These are phyloP conservation scores for Virgularia gustaviana DNA, from an alignment of 92 coral and sea anemone species.

Conservation along the genomic window DNA sequence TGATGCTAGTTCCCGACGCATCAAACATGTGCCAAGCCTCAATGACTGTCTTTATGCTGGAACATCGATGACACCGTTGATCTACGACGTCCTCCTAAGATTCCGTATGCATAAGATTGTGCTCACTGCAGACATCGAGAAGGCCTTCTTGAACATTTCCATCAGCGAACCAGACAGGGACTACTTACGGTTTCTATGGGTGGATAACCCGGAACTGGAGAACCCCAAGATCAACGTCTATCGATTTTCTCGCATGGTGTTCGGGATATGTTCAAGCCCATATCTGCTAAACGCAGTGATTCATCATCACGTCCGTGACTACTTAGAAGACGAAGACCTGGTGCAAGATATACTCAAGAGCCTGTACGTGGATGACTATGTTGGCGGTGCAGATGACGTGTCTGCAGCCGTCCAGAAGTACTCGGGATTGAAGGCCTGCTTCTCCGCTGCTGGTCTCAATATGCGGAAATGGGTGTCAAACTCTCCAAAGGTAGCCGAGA, in stretches of 20 bases:
- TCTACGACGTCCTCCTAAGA: conserved; percentile 20
- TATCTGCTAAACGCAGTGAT: conserved; percentile 33
- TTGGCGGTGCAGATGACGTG: conserved; percentile 9
- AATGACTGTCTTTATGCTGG: conserved; percentile 27
- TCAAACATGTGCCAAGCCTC: conserved; percentile 24
- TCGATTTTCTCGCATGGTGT: neutral
- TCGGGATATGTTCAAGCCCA: conserved; percentile 23
- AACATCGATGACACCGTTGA: conserved; percentile 16
- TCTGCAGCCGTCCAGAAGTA: conserved; percentile 11
- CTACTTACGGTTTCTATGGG: too few relatives aligned
- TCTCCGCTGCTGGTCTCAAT: conserved; percentile 37
- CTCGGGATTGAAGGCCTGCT: conserved; percentile 36
- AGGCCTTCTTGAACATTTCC: conserved; percentile 28
- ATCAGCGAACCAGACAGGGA: conserved; percentile 1
- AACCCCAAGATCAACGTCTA: conserved; percentile 3
- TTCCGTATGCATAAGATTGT: conserved; percentile 20
- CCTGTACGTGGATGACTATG: conserved; percentile 36
- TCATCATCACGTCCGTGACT: conserved; percentile 18
- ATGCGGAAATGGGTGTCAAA: conserved; percentile 51
- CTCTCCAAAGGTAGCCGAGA: conserved; percentile 13
- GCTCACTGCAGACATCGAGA: conserved; percentile 27
- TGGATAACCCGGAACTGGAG: too few relatives aligned
- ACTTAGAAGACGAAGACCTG: neutral
- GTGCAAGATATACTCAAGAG: conserved; percentile 25
- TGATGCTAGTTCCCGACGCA: conserved; percentile 8